Conservation (phyloP, 2,113 vertebrate species). For the Mesoclemmys tuberculata region DNA sequence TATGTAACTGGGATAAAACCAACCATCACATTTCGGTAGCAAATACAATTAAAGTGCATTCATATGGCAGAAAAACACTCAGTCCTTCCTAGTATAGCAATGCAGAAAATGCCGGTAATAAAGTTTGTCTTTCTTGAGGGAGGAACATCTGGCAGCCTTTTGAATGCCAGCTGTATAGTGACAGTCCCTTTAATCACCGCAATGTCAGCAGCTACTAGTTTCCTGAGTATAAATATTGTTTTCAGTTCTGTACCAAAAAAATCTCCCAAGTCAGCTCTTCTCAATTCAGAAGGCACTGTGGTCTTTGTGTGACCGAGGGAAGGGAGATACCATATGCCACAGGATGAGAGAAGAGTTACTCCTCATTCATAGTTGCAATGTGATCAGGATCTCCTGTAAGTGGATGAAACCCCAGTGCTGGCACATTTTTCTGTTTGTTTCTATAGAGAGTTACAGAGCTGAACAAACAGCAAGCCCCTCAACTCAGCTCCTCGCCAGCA, state of each 20-base stretch:
- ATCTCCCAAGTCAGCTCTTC: background rate
- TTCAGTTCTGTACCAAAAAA: background rate
- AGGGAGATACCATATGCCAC: background rate
- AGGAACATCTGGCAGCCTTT: background rate
- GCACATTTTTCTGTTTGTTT: background rate
- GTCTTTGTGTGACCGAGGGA: background rate
- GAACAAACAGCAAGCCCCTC: background rate
- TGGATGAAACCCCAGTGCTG: background rate
- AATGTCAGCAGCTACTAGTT: constrained; percentile 15
- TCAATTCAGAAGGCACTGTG: background rate
- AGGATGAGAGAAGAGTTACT: background rate
- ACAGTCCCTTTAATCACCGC: constrained; percentile 16
- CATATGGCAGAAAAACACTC: constrained; percentile 1
- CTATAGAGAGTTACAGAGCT: background rate
- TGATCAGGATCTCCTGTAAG: background rate
- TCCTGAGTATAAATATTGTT: constrained; percentile 1
- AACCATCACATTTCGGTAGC: constrained; percentile 11
- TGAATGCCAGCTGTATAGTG: background rate
- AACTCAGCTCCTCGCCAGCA: background rate
- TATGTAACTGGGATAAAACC: background rate
- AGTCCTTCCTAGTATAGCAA: background rate
- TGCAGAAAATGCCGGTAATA: background rate
- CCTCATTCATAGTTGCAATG: background rate
- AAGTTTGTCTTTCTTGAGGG: background rate
- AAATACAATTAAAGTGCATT: constrained; percentile 61